Base-by-base conservation (phyloP, 2,888 invertebrate species). In the Mechanitis mazaeus region DNA sequence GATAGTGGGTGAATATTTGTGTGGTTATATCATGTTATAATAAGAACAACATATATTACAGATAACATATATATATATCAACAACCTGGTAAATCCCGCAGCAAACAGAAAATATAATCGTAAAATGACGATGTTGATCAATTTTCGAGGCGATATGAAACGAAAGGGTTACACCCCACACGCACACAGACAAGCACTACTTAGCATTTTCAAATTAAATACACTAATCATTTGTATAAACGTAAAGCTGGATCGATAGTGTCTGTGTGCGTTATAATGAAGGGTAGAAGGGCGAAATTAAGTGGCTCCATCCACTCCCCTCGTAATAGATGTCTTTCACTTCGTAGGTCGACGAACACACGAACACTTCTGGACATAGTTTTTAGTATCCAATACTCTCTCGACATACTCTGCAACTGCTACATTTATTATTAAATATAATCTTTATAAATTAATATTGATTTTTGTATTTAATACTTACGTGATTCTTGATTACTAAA, bases 121-220 rank as follows among this genome's bases (percentile, higher is more conserved):
- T 77, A 77, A 84, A 79, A 84, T 82, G 81, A 83, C 77, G 75
- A 82, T 79, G 79, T 73, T 81, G 84, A 85, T 85, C 85, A 79
- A 76, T 79, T 77, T 74, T 76, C 78, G 75, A 69, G 71, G 78
- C 81, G 79, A 79, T 83, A 80, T 74, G 77, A 75, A 75, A 66
- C 67, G 65, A 68, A 71, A 73, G 88, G 89, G 88, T 88, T 87
- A 77, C 80, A 80, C 86, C 86, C 85, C 78, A 74, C 85, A 87
- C 83, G 75, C 79, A 70, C 75, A 72, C 82, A 76, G 80, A 77
- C 80, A 73, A 70, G 70, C 70, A 89, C 89, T 89, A 87, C 89
- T 90, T 89, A 89, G 86, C 90, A 87, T 89, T 89, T 89, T 90
- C 89, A 87, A 90, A 90, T 90, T 88, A 90, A 89, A 88, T 87